Base-by-base conservation (phyloP, 1,140 invertebrate genomes). In the Drosophila ohnishii region DNA sequence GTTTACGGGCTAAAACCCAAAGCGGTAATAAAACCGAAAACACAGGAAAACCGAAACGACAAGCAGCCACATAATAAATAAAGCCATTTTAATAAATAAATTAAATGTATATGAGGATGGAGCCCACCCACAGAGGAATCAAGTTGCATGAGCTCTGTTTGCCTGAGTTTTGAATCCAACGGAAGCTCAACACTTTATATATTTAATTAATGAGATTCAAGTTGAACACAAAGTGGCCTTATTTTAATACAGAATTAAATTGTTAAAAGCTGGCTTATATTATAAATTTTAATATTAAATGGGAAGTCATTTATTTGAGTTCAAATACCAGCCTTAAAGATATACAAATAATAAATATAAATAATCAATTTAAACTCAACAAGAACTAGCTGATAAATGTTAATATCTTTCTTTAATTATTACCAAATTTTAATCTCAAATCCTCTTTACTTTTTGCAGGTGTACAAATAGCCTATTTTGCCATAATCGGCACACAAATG, bases 391-490 rank as follows among this genome's bases (percentile, higher is more conserved):
- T n/a, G 0, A 0, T 1, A 8, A 34, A 19, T 19, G 19, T 2
- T 32, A 16, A 11, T 28, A 39, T n/a, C n/a, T 51, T 44, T 1
- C 3, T 0, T 45, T 11, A 22, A 47, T 39, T 58, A 5, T 16
- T 7, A 10, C 5, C 0, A 16, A 45, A 28, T 19, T 32, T 22
- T 64, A 48, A 64, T 50, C 5, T 50, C 2, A 13, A 10, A 13
- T 45, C 58, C n/a, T 44, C 14, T 69, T 61, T 48, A 37, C 19
- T 6, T 39, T 25, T 80, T 92, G 22, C 94, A 95, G 95, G 95
- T 92, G 95, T 95, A 73, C 95, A 95, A 93, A 95, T 95, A 90
- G 94, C 95, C 62, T 95, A 95, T 91, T 93, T 95, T 77, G 94
- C 95, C 69, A 95, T 95, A 75, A 95, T 95, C 90, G 94, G 94